phyloP scores from a whole-genome alignment of 2,113 vertebrate species.

The Salvator merianae region DNA sequence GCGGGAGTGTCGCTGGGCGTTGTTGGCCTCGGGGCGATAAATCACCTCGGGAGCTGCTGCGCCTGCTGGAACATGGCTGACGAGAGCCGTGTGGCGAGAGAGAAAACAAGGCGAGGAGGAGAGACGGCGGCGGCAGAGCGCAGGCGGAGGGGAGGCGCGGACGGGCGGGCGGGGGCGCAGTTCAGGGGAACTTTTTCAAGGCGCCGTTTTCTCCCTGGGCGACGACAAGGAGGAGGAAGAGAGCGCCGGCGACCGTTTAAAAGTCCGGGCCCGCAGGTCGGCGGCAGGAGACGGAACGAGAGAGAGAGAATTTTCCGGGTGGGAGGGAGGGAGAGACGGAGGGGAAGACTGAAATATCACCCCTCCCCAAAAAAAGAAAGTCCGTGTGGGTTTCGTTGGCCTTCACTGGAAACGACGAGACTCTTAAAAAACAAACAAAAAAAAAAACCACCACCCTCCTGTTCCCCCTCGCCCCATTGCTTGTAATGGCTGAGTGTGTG shows the following conservation, averaged over 20 bases:
- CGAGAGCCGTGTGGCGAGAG: constrained; percentile 78
- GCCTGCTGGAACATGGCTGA: constrained; percentile 91
- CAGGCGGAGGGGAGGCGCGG: constrained; percentile 68
- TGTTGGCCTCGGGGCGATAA: constrained; percentile 40
- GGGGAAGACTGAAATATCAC: background rate
- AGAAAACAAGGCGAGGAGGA: constrained; percentile 49
- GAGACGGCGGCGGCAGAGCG: constrained; percentile 67
- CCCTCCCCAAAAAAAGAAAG: background rate
- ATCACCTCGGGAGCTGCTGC: constrained; percentile 69
- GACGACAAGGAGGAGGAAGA: background rate
- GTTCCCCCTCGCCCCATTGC: constrained; percentile 37
- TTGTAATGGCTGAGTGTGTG: constrained; percentile 82
- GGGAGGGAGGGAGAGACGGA: background rate
- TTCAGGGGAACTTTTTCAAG: constrained; percentile 86
- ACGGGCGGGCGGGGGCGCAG: constrained; percentile 80
- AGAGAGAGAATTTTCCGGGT: background rate
- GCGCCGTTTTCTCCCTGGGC: constrained; percentile 65
- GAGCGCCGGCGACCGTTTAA: background rate
- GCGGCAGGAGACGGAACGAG: background rate
- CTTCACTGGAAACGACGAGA: background rate
- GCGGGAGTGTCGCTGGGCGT: constrained; percentile 36
- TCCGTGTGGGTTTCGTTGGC: background rate
- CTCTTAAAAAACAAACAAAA: background rate
- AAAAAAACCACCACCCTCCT: too few species aligned
- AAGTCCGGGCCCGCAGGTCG: background rate